Evolutionary conservation across 2,113 vertebrate species (phyloP).

Genomic region (Thalassoma bifasciatum): DNA sequence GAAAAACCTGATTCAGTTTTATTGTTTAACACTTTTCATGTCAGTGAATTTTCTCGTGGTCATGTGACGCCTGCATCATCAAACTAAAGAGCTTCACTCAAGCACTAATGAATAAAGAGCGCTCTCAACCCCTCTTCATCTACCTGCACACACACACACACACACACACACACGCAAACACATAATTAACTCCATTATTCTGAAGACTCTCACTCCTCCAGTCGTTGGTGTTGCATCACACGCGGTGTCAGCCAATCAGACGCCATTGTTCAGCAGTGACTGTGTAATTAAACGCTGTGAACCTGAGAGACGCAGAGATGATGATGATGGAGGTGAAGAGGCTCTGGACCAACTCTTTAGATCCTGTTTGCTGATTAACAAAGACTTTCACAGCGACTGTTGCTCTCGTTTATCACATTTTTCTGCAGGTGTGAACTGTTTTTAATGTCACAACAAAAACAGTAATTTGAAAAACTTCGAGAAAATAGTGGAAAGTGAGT

Average conservation of each 20-base stretch:
- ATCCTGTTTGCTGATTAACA: conserved; percentile 32
- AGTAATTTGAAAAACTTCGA: background rate
- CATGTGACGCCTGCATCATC: background rate
- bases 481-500: no score
- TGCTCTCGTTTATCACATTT: no score
- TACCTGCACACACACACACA: background rate
- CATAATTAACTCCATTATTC: conserved; percentile 1
- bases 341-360: conserved; percentile 19
- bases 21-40: background rate
- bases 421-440: background rate
- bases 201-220: background rate
- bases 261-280: conserved; percentile 1
- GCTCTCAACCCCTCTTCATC: conserved; percentile 14
- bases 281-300: conserved; percentile 45
- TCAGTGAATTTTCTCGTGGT: conserved; percentile 9
- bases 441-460: background rate
- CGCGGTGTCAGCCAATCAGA: conserved; percentile 23
- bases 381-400: background rate
- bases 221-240: background rate
- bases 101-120: conserved; percentile 12
- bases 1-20: no score
- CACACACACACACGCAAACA: background rate
- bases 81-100: conserved; percentile 8
- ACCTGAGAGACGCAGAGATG: background rate
- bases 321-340: conserved; percentile 37